Conservation (phyloP, 2,797 vertebrate species). For the Lates japonicus region DNA sequence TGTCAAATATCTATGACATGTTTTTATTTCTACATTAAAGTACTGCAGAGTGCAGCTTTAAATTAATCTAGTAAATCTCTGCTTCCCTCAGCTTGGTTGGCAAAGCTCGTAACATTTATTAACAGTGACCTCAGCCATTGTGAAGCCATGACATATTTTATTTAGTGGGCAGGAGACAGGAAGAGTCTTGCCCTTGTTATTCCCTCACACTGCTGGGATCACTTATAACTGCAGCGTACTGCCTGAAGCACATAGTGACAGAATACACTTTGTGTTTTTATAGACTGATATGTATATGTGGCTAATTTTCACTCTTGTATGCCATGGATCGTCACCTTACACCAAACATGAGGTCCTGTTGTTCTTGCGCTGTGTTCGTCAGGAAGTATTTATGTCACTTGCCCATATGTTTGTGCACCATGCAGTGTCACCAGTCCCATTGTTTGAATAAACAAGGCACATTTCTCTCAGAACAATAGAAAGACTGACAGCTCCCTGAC, state of each 20-base stretch:
- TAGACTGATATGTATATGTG: neutral
- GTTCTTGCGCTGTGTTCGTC: conserved; percentile 11
- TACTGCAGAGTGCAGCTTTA: conserved; percentile 19
- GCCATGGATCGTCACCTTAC: conserved; percentile 5
- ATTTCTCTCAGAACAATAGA: conserved; percentile 50
- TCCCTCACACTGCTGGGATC: conserved; percentile 39
- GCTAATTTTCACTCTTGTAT: conserved; percentile 24
- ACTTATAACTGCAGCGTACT: conserved; percentile 25
- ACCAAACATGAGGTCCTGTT: conserved; percentile 19
- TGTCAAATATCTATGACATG: neutral
- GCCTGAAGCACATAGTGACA: conserved; percentile 21
- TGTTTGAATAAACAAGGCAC: conserved; percentile 36
- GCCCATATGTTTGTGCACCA: conserved; percentile 9
- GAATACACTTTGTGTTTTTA: conserved; percentile 20
- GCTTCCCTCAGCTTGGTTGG: conserved; percentile 37
- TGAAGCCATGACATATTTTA: conserved; percentile 68
- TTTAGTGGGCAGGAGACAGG: conserved; percentile 55
- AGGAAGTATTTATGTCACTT: conserved; percentile 19
- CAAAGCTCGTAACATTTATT: conserved; percentile 39
- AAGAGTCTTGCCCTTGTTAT: conserved; percentile 67
- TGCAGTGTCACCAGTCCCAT: conserved; percentile 10
- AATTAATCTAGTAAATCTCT: conserved; percentile 34
- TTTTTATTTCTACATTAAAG: conserved; percentile 23
- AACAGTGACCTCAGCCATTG: conserved; percentile 70
- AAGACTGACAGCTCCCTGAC: conserved; percentile 37